These are phyloP conservation scores for Leptinotarsa peninsularis DNA, from an alignment of 2,888 invertebrate species.

Conservation along the genomic window DNA sequence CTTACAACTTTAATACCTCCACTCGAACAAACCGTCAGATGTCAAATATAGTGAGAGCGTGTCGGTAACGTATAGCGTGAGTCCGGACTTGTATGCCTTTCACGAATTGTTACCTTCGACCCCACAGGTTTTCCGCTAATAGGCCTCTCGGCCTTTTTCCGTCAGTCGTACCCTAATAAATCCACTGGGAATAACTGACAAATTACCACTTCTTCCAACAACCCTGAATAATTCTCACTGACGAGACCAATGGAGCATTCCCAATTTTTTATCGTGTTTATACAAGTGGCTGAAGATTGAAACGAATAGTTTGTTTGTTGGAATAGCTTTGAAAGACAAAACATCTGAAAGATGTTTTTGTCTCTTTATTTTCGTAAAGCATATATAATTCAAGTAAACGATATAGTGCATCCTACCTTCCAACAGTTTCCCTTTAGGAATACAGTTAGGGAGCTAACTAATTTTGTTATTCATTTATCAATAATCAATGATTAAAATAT, in stretches of 20 bases:
- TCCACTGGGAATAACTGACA: slow-evolving; percentile 12
- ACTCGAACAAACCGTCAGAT: slow-evolving; percentile 13
- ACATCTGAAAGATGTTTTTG: no score
- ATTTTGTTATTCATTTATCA: no score
- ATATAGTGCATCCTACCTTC: no score
- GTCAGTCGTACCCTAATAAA: slow-evolving; percentile 13
- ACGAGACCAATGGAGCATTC: not conserved
- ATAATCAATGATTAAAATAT: no score
- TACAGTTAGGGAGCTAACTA: no score
- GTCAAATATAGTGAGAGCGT: slow-evolving; percentile 10
- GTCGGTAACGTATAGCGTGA: slow-evolving; percentile 15
- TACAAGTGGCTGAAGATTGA: not conserved
- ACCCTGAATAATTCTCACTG: not conserved
- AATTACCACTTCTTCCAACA: not conserved
- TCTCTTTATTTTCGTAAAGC: no score
- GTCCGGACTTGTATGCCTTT: not conserved
- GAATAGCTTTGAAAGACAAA: not conserved
- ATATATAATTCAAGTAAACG: no score
- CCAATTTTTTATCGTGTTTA: not conserved
- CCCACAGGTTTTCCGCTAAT: slow-evolving; percentile 20
- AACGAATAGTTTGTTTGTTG: not conserved
- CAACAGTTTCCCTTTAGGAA: no score
- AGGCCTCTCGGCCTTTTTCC: slow-evolving; percentile 17
- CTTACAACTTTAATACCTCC: not conserved
- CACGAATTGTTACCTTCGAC: slow-evolving; percentile 12